Evolutionary conservation across 1,140 invertebrate genomes (phyloP).

Genomic region (Tigriopus japonicus): DNA sequence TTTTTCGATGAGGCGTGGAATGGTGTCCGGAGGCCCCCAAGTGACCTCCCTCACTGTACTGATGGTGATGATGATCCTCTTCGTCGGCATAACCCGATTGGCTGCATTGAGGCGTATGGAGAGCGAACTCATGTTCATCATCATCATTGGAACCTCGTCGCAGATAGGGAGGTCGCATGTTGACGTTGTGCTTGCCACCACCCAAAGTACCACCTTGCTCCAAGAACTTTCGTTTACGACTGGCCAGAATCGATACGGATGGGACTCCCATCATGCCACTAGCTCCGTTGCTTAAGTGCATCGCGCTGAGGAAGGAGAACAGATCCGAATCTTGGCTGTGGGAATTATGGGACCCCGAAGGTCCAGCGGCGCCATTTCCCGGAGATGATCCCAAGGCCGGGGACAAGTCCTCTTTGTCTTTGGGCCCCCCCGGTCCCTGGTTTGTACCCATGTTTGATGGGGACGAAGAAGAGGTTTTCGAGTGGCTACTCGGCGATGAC

Average conservation of each 20-base stretch:
- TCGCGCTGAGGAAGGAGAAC: slow-evolving; percentile 4
- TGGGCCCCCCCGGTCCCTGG: too few species aligned
- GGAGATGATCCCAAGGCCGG: too few species aligned
- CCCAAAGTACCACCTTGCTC: not conserved
- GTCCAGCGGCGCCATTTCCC: too few species aligned
- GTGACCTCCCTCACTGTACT: too few species aligned
- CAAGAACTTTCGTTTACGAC: slow-evolving; percentile 5
- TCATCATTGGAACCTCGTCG: not conserved
- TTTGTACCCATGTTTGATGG: too few species aligned
- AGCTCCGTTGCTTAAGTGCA: not conserved
- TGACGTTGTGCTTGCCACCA: not conserved
- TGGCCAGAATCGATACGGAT: not conserved
- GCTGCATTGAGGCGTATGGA: not conserved
- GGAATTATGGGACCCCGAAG: too few species aligned
- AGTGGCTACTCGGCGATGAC: too few species aligned
- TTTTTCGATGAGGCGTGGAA: not conserved
- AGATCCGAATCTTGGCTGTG: not conserved
- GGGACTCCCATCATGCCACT: not conserved
- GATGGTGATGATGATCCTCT: not conserved
- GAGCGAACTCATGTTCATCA: not conserved
- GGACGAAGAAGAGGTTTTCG: too few species aligned
- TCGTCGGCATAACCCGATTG: not conserved
- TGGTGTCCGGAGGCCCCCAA: not conserved
- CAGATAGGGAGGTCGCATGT: not conserved
- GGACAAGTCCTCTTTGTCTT: too few species aligned